Base-by-base conservation (phyloP, 2,888 invertebrate genomes). In the Erebia aethiops region DNA sequence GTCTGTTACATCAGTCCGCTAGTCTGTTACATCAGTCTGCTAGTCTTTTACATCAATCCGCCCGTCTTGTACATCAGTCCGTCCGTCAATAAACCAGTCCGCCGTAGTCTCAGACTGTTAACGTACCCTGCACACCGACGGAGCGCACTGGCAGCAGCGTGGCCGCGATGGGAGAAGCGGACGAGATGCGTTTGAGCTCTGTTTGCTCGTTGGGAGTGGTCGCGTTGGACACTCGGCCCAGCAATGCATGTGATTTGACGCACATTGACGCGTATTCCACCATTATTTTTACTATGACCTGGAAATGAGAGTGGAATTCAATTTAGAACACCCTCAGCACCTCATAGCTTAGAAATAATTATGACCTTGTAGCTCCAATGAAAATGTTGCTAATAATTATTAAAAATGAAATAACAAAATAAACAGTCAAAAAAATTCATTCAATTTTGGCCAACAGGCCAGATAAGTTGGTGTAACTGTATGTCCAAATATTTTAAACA, bases 231-330 rank as follows among this genome's bases (percentile, higher is more conserved):
- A 97, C 97, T 80, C 98, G 96, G 84, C 97, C 98, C 73, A 99
- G 93, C 78, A 98, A 92, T 67, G 98, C 98, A 92, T 98, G 98
- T 81, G 98, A 98, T 94, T 98, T 98, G 87, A 97, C 95, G 79
- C 96, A 94, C 97, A 98, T 98, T 83, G 96, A 97, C 85, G 97
- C 96, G 93, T 97, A 99, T 85, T 98, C 98, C 74, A 97, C 97
- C 91, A 99, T 97, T 86, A 98, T 97, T 92, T 98, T 98, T 75
- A 98, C 97, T 89, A 99, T 96, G 76, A 98, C 97, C 96, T 96
- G 80, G 14, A 62, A 62, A 49, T 9, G 35, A 35, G 5, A 35
- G 1, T 58, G 2, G 4, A 35, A 14, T 58, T 8, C 0, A 3
- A n/a, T 1, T 35, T 10, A 18, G 10, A 18, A 51, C n/a, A 51